Evolutionary conservation across 2,113 vertebrate genomes (phyloP), one percentile per base, ranked within the genome.

Genomic region (Macroglossus sobrinus): DNA sequence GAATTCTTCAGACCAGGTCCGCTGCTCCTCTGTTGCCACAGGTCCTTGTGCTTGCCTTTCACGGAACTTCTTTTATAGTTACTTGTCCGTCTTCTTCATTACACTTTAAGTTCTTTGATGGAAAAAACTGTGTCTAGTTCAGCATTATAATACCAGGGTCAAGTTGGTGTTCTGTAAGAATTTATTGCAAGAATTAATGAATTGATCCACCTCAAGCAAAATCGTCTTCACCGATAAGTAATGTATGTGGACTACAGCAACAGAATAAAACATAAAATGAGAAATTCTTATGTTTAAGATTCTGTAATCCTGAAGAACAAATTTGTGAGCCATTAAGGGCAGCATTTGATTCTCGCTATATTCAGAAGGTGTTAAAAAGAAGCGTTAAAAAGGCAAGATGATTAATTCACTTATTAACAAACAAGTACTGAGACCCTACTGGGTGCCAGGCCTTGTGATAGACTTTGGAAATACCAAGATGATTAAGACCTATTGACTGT

Each of bases 301-400:
- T 64, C 53, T 89, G n/a, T 53, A 75, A 72, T 47, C 22, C 13
- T 47, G 59, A 78, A 92, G 53, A 82, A 71, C 35, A 57, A 38
- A 84, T 79, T 7, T 16, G 3, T 40, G 72, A 93, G 47, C 40
- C 28, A 68, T 19, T 19, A 43, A 26, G 64, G 71, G 2, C 35
- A 66, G 28, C 2, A 1, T 71, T 15, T 4, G 50, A 88, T 71
- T 80, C 71, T 93, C 80, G n/a, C 19, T 88, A 0, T 74, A 35
- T 38, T 94, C 30, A 59, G 66, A 81, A 78, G 53, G 38, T 91
- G 68, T 4, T 26, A 61, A 30, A 93, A 64, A 11, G 26, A 91
- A 79, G 30, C 2, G 6, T 43, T 33, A 30, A 80, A 84, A 91
- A 74, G 22, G 19, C 11, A 64, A 69, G 78, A 22, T 38, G 40